phyloP scores from a whole-genome alignment of 1,140 invertebrate genomes.

The Danaus plexippus region DNA sequence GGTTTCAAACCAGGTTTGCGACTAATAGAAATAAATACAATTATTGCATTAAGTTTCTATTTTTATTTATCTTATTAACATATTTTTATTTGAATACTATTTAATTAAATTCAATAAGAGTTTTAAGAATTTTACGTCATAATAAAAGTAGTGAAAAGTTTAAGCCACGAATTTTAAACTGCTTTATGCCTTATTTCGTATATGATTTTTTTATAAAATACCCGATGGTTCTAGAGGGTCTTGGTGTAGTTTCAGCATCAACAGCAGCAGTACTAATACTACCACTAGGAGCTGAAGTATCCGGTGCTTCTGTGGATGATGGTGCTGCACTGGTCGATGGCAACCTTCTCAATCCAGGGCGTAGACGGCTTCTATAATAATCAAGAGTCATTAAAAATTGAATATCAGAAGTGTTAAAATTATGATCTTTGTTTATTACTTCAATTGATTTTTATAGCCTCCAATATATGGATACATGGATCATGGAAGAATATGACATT shows the following conservation, averaged over 20 bases:
- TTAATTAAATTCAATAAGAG: too few relatives aligned
- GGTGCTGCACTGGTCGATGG: conserved; percentile 33
- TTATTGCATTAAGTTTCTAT: neutral
- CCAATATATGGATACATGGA: too few relatives aligned
- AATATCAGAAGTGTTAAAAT: neutral
- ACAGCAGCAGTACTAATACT: conserved; percentile 25
- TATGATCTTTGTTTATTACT: too few relatives aligned
- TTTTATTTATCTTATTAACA: neutral
- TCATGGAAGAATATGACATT: too few relatives aligned
- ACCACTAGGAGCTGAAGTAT: conserved; percentile 34
- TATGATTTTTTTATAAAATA: conserved; percentile 7
- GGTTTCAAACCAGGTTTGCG: conserved; percentile 44
- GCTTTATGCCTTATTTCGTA: too few relatives aligned
- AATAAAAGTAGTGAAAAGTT: too few relatives aligned
- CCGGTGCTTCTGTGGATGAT: conserved; percentile 32
- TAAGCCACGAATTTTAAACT: too few relatives aligned
- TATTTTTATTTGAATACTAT: too few relatives aligned
- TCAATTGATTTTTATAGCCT: too few relatives aligned
- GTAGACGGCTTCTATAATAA: conserved; percentile 35
- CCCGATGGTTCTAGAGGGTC: conserved; percentile 47
- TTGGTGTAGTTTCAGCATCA: conserved; percentile 50
- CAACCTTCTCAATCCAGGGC: conserved; percentile 41
- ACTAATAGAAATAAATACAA: conserved; percentile 17
- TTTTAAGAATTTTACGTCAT: too few relatives aligned
- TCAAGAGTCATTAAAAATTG: neutral